Evolutionary conservation across 2,797 vertebrate species (phyloP).

Genomic region (Petrocephalus schoutedeni): DNA sequence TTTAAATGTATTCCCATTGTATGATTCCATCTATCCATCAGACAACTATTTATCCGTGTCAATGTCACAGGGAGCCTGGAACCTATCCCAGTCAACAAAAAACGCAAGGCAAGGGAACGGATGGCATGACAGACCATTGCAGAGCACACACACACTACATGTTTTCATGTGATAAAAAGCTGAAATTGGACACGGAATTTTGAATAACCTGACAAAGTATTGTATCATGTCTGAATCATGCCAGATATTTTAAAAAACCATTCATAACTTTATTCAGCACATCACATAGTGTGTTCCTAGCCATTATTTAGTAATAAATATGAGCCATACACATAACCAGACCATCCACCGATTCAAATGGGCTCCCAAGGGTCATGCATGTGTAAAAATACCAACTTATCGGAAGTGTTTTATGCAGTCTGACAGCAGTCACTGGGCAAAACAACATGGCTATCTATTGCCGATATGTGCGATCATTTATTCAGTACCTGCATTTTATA

Average conservation of each 20-base stretch:
- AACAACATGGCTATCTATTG: slow-evolving; percentile 20
- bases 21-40: not conserved
- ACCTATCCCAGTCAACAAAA: not conserved
- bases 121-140: not conserved
- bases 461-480: slow-evolving; percentile 16
- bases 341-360: slow-evolving; percentile 17
- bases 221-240: not conserved
- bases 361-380: slow-evolving; percentile 37
- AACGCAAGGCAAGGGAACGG: not conserved
- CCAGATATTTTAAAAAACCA: not conserved
- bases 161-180: not conserved
- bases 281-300: slow-evolving; percentile 40
- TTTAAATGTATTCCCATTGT: not conserved
- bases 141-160: not conserved
- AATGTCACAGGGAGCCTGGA: not conserved
- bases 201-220: not conserved
- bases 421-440: slow-evolving; percentile 39
- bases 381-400: slow-evolving; percentile 37
- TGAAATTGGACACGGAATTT: not conserved
- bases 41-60: not conserved
- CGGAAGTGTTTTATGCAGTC: slow-evolving; percentile 32
- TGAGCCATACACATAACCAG: slow-evolving; percentile 48
- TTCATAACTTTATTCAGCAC: slow-evolving; percentile 28
- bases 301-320: slow-evolving; percentile 31
- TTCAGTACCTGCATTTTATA: slow-evolving; percentile 10